These are phyloP conservation scores for Trissoscelio sp. DNA, from an alignment of 2,888 invertebrate genomes.

Conservation along the genomic window DNA sequence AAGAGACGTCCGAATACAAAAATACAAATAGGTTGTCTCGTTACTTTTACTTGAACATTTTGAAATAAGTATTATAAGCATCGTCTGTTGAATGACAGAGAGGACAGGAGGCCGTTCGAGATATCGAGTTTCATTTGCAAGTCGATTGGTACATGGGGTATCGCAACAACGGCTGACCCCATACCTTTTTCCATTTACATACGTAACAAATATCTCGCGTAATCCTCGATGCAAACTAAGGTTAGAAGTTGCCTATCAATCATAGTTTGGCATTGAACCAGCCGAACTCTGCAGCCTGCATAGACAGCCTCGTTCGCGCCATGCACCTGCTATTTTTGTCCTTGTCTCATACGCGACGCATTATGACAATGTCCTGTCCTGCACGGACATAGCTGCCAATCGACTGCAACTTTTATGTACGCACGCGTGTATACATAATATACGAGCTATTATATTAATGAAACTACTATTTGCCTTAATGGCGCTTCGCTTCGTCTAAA, in stretches of 20 bases:
- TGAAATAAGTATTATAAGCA: conserved; percentile 59
- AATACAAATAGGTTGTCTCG: conserved; percentile 55
- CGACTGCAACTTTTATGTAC: conserved; percentile 54
- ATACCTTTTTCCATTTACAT: conserved; percentile 74
- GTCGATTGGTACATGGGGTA: conserved; percentile 72
- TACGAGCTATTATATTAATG: conserved; percentile 63
- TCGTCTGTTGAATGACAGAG: conserved; percentile 60
- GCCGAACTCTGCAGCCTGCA: conserved; percentile 71
- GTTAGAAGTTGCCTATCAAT: conserved; percentile 81
- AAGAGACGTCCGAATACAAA: conserved; percentile 44
- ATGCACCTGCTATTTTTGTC: conserved; percentile 41
- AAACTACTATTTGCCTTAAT: conserved; percentile 57
- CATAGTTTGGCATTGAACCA: conserved; percentile 81
- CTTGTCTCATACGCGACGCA: conserved; percentile 42
- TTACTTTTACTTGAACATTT: conserved; percentile 59
- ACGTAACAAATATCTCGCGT: conserved; percentile 75
- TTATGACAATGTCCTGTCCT: conserved; percentile 54
- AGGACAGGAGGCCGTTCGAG: conserved; percentile 69
- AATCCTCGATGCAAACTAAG: conserved; percentile 79
- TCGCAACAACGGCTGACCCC: conserved; percentile 69
- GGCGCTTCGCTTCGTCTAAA: conserved; percentile 33
- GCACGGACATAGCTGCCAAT: conserved; percentile 38
- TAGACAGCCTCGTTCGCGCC: conserved; percentile 47
- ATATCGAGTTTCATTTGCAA: conserved; percentile 76
- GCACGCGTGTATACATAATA: conserved; percentile 59